Percentiles rank a stretch among this genome's conserved stretches.
Conservation (phyloP, 1,140 invertebrate species). For the Drosophila obscura region DNA sequence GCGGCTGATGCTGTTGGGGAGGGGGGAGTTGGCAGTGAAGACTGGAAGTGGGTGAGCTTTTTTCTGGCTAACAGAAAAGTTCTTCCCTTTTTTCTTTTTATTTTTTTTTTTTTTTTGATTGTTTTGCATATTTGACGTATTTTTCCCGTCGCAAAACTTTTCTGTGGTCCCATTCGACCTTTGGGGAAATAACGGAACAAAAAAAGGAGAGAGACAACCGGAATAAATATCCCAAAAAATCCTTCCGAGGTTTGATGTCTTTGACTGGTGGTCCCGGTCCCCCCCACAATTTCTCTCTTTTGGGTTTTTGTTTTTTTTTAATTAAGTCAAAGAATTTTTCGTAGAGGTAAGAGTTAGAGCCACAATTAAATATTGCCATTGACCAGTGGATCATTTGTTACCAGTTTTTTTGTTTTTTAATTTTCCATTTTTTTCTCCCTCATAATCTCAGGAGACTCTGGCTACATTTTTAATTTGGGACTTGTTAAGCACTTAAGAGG, state of each 20-base stretch:
- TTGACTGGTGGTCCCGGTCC: conserved; percentile 17
- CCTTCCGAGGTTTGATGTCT: conserved; percentile 51
- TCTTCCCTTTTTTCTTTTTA: conserved; percentile 7
- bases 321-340: conserved; percentile 51
- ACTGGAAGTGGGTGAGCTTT: conserved; percentile 19
- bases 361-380: conserved; percentile 73
- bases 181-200: conserved; percentile 21
- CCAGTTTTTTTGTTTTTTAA: conserved; percentile 50
- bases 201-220: conserved; percentile 8
- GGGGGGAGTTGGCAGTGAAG: neutral
- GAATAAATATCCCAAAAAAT: conserved; percentile 27
- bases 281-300: conserved; percentile 18
- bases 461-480: conserved; percentile 74
- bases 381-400: conserved; percentile 71
- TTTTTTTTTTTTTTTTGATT: conserved; percentile 11
- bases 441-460: conserved; percentile 67
- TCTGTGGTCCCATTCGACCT: conserved; percentile 28
- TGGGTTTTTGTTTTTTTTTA: conserved; percentile 47
- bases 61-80: conserved; percentile 23
- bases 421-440: conserved; percentile 35
- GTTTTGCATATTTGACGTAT: conserved; percentile 52
- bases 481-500: conserved; percentile 78
- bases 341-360: conserved; percentile 34
- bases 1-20: too few species aligned
- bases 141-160: conserved; percentile 44